Evolutionary conservation across 92 coral and sea anemone genomes (phyloP).

Genomic region (Plumapathes pennacea): DNA sequence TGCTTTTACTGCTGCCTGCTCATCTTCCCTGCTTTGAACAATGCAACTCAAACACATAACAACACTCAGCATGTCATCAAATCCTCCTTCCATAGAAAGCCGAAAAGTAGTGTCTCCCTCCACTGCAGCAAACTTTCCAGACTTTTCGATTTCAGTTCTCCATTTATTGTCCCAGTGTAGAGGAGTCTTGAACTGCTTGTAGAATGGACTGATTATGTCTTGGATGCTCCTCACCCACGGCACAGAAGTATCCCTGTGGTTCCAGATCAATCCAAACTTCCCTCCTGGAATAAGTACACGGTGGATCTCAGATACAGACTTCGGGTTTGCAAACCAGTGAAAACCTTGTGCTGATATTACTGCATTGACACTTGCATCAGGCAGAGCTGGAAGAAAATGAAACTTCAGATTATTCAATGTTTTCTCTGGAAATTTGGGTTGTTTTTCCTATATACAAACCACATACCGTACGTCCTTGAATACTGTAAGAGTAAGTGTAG

Average conservation of each 20-base stretch:
- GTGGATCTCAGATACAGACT: slow-evolving; percentile 73
- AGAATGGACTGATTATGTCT: slow-evolving; percentile 60
- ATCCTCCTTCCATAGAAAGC: slow-evolving; percentile 50
- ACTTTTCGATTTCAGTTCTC: slow-evolving; percentile 40
- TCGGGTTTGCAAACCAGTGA: slow-evolving; percentile 78
- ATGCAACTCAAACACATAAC: slow-evolving; percentile 69
- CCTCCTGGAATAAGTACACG: slow-evolving; percentile 84
- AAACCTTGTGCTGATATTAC: slow-evolving; percentile 77
- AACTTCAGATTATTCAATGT: background rate
- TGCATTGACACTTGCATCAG: slow-evolving; percentile 56
- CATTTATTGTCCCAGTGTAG: slow-evolving; percentile 56
- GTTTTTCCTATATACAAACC: too few relatives aligned
- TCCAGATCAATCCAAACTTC: slow-evolving; percentile 81
- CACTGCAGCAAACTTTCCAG: slow-evolving; percentile 48
- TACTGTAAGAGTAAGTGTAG: too few relatives aligned
- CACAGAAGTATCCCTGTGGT: slow-evolving; percentile 61
- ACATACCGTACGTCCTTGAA: too few relatives aligned
- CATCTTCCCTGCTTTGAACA: slow-evolving; percentile 43
- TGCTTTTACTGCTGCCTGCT: slow-evolving; percentile 32
- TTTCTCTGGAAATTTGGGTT: background rate
- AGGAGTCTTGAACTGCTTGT: slow-evolving; percentile 47
- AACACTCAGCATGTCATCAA: slow-evolving; percentile 43
- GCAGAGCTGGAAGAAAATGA: slow-evolving; percentile 32
- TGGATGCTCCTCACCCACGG: slow-evolving; percentile 75
- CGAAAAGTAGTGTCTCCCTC: slow-evolving; percentile 33